These are phyloP conservation scores for Amazona vittata DNA, from an alignment of 2,113 vertebrate genomes.

Conservation along the genomic window DNA sequence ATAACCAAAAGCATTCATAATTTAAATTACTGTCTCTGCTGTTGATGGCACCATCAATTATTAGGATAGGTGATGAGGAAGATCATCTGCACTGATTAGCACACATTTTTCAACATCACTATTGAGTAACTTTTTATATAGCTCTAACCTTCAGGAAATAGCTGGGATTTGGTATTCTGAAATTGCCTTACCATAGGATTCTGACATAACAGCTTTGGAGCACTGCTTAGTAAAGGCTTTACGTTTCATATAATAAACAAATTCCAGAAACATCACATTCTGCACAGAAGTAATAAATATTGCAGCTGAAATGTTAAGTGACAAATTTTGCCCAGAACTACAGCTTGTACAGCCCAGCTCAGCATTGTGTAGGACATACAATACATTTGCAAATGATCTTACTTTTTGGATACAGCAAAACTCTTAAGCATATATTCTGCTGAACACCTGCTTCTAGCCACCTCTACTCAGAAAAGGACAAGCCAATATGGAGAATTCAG, in stretches of 20 bases:
- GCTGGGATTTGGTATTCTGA: conserved; percentile 27
- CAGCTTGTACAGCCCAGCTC: neutral
- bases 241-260: neutral
- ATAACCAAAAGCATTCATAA: conserved; percentile 50
- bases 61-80: neutral
- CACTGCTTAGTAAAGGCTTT: neutral
- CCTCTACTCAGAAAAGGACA: neutral
- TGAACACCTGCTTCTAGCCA: conserved; percentile 3
- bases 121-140: conserved; percentile 22
- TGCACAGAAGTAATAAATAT: neutral
- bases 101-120: conserved; percentile 37
- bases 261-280: neutral
- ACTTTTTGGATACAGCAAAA: neutral
- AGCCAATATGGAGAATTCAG: neutral
- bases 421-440: neutral
- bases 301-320: neutral
- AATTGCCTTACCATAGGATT: neutral
- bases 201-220: neutral
- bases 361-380: neutral
- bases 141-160: conserved; percentile 1
- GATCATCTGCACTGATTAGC: conserved; percentile 26
- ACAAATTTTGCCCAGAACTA: neutral
- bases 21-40: conserved; percentile 45
- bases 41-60: conserved; percentile 54
- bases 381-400: neutral